Base-by-base conservation (phyloP, 2,888 invertebrate species). In the Zygaena filipendulae region DNA sequence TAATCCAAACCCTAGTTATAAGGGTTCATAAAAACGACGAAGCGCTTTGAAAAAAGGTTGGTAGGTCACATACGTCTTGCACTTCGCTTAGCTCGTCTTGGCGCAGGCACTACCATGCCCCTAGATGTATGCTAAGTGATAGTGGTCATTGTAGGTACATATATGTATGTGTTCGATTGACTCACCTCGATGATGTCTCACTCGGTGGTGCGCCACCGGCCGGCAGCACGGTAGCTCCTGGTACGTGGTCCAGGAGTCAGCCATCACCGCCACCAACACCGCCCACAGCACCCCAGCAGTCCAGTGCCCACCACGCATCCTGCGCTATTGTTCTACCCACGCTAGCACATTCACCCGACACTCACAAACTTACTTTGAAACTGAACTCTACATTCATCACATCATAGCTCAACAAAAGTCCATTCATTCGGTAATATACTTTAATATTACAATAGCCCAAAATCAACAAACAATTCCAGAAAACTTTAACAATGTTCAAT, bases 191-290 rank as follows among this genome's bases (percentile, higher is more conserved):
- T 86, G 85, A 57, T 86, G 86, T 37, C 86, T 61, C 37, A 86
- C 81, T 33, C 84, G 83, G 42, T 80, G 80, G 52, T 85, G 84
- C 33, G 81, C 67, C 31, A 71, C 74, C 21, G 83, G 81, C 31
- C 83, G 72, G 61, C 86, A 86, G 57, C 86, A 86, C 23, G 85
- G 85, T 57, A 84, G 83, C 67, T 86, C 86, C 71, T 83, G 83
- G 58, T 82, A 86, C 47, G 84, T 81, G 23, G 83, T 84, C 85
- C 85, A 85, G 48, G 83, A 85, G 68, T 84, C 85, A 43, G 82
- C 85, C 61, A 74, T 68, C 42, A 66, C 84, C 44, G 75, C 81
- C 47, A 61, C 64, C 51, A 68, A 39, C 52, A 64, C 45, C 26
- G 54, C 59, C 59, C 62, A 66, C 45, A 71, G 41, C 47, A 72